Evolutionary conservation across 2,888 invertebrate species (phyloP).

Genomic region (Neocrepidodera transversa): DNA sequence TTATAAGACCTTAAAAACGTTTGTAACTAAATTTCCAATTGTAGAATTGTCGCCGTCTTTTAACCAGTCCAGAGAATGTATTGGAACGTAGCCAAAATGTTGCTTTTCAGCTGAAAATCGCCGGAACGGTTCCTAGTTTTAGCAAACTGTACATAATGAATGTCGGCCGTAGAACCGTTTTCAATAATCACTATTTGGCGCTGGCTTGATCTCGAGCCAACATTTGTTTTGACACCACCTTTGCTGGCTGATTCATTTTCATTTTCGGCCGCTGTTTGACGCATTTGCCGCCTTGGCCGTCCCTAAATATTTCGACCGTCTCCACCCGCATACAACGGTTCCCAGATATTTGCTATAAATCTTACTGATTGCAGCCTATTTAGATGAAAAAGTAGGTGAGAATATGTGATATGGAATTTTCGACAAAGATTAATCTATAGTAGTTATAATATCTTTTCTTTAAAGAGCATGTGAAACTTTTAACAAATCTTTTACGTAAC

Average conservation of each 20-base stretch:
- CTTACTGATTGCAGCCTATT: slow-evolving; percentile 23
- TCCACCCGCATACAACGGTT: slow-evolving; percentile 7
- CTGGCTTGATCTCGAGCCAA: slow-evolving; percentile 43
- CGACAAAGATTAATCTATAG: slow-evolving; percentile 7
- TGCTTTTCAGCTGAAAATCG: slow-evolving; percentile 47
- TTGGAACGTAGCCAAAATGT: slow-evolving; percentile 50
- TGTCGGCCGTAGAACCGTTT: slow-evolving; percentile 51
- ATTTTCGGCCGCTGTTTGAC: slow-evolving; percentile 35
- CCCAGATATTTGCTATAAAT: slow-evolving; percentile 27
- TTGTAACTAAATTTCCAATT: slow-evolving; percentile 52
- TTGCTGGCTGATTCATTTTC: slow-evolving; percentile 49
- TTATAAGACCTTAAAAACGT: slow-evolving; percentile 40
- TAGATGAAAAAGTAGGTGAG: slow-evolving; percentile 17
- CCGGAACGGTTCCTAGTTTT: slow-evolving; percentile 47
- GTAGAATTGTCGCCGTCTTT: slow-evolving; percentile 50
- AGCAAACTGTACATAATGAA: slow-evolving; percentile 51
- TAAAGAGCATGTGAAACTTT: too few relatives aligned
- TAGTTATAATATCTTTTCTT: not conserved
- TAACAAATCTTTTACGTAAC: too few relatives aligned
- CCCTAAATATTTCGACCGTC: slow-evolving; percentile 25
- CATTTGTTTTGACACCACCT: slow-evolving; percentile 51
- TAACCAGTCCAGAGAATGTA: slow-evolving; percentile 47
- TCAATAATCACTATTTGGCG: slow-evolving; percentile 52
- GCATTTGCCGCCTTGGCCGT: slow-evolving; percentile 17
- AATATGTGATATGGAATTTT: slow-evolving; percentile 13